A percentile compares a stretch with the other conserved stretches of the same genome.
phyloP scores from a whole-genome alignment of 2,113 vertebrate species.

The Gambusia affinis region DNA sequence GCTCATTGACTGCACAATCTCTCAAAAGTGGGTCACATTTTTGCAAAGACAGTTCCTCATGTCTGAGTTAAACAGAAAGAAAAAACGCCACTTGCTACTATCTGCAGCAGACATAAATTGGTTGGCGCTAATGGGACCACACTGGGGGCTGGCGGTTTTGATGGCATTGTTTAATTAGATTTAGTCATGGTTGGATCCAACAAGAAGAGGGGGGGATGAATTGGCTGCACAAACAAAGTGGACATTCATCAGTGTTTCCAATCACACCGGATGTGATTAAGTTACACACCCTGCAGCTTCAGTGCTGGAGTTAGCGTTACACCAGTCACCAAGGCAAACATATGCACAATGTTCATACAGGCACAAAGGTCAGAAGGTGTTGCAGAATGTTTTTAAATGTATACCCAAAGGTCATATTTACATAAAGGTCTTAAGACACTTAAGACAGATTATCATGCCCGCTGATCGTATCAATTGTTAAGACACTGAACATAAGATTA shows the following conservation, averaged over 20 bases:
- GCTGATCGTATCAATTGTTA: conserved; percentile 33
- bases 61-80: conserved; percentile 33
- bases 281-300: conserved; percentile 59
- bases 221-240: conserved; percentile 71
- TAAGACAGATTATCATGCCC: conserved; percentile 35
- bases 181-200: conserved; percentile 57
- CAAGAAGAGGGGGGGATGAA: conserved; percentile 46
- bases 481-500: background rate
- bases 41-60: conserved; percentile 53
- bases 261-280: conserved; percentile 73
- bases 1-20: conserved; percentile 66
- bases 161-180: conserved; percentile 69
- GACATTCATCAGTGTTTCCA: conserved; percentile 75
- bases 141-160: conserved; percentile 46
- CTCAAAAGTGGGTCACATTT: conserved; percentile 67
- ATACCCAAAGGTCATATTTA: conserved; percentile 60
- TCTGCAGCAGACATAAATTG: conserved; percentile 12
- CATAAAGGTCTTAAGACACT: conserved; percentile 48
- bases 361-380: conserved; percentile 64
- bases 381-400: conserved; percentile 53
- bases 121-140: conserved; percentile 25
- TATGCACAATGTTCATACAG: conserved; percentile 27
- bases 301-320: conserved; percentile 47
- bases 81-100: conserved; percentile 35
- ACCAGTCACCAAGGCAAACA: conserved; percentile 62